A percentile compares a stretch with the other conserved stretches of the same genome.
phyloP scores from a whole-genome alignment of 2,113 vertebrate genomes.

The Emydura subglobosa region DNA sequence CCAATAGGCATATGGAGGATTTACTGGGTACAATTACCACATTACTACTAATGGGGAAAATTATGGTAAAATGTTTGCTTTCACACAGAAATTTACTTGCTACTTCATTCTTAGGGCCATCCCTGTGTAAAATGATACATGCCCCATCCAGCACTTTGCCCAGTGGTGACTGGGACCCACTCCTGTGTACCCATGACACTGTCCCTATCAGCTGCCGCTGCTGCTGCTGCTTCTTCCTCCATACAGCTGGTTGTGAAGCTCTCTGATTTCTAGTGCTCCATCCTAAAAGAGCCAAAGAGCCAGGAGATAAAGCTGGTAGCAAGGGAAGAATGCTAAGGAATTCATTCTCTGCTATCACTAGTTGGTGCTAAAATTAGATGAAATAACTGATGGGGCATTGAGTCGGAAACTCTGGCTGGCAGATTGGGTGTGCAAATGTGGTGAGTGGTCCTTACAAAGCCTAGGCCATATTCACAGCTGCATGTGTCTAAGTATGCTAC shows the following conservation, averaged over 20 bases:
- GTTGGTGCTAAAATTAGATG: neutral
- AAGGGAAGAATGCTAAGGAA: rapidly evolving
- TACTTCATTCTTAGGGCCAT: rapidly evolving
- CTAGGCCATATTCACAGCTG: too few relatives aligned
- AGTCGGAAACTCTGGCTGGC: rapidly evolving
- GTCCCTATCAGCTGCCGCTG: rapidly evolving
- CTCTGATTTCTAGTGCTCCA: neutral
- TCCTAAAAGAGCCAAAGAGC: rapidly evolving
- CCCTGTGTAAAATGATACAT: neutral
- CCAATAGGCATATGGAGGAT: neutral
- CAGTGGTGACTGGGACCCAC: rapidly evolving
- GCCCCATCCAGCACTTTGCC: rapidly evolving
- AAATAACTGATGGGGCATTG: neutral
- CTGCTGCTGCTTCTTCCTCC: rapidly evolving
- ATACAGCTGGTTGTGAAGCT: rapidly evolving
- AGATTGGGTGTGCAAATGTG: rapidly evolving
- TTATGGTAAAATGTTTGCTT: neutral
- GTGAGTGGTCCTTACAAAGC: rapidly evolving
- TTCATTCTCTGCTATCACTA: neutral
- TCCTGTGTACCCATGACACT: rapidly evolving
- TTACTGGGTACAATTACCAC: neutral
- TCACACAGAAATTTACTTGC: neutral
- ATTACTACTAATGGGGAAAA: neutral
- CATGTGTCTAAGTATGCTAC: neutral
- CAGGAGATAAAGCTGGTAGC: neutral